Conservation (phyloP, 2,888 invertebrate species). For the Chloromyia formosa region DNA sequence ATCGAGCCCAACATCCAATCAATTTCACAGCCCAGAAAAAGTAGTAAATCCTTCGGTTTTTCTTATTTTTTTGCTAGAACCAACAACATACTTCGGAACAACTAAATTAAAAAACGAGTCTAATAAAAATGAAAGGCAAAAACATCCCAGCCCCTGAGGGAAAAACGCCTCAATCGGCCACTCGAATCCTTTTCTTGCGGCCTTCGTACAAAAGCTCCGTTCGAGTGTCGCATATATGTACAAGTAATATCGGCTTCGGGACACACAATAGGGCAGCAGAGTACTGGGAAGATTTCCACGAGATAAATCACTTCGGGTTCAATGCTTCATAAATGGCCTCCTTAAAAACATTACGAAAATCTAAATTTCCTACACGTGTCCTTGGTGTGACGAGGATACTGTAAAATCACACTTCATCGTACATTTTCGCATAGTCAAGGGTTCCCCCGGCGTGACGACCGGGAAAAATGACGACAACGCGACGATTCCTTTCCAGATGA, state of each 20-base stretch:
- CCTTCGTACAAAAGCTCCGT: no score
- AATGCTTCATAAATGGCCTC: constrained; percentile 41
- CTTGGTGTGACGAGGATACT: constrained; percentile 3
- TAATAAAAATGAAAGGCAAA: neutral
- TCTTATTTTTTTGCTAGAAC: neutral
- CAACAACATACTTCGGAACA: neutral
- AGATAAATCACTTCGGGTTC: constrained; percentile 42
- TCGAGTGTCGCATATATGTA: no score
- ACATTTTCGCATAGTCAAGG: neutral
- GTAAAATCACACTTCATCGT: constrained; percentile 21
- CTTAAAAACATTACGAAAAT: constrained; percentile 35
- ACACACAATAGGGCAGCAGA: neutral
- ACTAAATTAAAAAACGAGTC: constrained; percentile 1
- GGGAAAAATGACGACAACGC: neutral
- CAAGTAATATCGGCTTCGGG: neutral
- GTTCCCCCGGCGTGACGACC: neutral
- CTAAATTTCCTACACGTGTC: constrained; percentile 41
- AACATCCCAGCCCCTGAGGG: neutral
- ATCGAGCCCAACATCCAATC: constrained; percentile 1
- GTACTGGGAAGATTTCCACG: neutral
- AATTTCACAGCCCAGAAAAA: neutral
- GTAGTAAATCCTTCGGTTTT: neutral
- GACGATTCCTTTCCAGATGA: neutral
- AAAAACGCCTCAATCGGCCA: neutral
- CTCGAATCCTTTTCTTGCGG: neutral